These are phyloP conservation scores for Cacatua alba DNA, from an alignment of 2,113 vertebrate species.

Conservation along the genomic window DNA sequence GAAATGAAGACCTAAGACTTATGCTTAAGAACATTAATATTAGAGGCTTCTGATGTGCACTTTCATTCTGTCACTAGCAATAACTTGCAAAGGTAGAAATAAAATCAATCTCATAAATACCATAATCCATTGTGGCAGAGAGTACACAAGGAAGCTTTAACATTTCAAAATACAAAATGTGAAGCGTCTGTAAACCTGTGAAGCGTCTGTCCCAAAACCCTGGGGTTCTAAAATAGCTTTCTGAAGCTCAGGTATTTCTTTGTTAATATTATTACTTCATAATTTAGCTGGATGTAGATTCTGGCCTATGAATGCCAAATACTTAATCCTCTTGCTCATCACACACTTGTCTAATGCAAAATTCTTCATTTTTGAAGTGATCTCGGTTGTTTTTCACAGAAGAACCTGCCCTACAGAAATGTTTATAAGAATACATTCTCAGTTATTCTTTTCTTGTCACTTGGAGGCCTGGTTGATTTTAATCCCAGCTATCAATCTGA, in stretches of 20 bases:
- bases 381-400: background rate
- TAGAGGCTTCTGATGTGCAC: background rate
- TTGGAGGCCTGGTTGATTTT: background rate
- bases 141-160: background rate
- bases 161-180: background rate
- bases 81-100: background rate
- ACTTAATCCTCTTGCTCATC: background rate
- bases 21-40: background rate
- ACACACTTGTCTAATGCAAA: background rate
- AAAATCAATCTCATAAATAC: constrained; percentile 3
- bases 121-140: background rate
- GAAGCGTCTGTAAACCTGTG: background rate
- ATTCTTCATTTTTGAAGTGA: background rate
- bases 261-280: background rate
- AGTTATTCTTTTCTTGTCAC: background rate
- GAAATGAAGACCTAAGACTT: background rate
- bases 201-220: background rate
- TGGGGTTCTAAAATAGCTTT: background rate
- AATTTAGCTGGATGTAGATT: background rate
- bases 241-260: background rate
- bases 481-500: background rate
- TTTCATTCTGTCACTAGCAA: background rate
- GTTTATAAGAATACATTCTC: background rate
- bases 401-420: background rate
- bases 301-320: background rate